Base-by-base conservation (phyloP, 1,140 invertebrate species). In the Cyrtorhinus lividipennis region DNA sequence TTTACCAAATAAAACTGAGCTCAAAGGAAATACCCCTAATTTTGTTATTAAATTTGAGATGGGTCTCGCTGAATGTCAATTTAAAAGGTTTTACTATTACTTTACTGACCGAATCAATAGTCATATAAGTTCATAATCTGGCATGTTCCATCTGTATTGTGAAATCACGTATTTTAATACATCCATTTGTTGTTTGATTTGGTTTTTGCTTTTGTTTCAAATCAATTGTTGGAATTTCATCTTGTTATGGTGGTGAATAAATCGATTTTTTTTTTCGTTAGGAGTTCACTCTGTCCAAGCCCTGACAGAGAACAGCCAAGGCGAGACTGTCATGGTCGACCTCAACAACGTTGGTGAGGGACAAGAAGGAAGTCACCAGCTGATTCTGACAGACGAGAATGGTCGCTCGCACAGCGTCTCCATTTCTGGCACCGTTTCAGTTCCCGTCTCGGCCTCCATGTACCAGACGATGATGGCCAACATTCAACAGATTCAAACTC, bases 381-480 rank as follows among this genome's bases (percentile, higher is more conserved):
- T 97, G 68, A 94, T 95, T 70, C 82, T 95, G 65, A 94, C 91
- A 45, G 89, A 88, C 61, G 92, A 94, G 80, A 90, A 93, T 77
- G 86, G 91, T 70, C 90, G 92, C 76, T 5, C 15, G 5, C 18
- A 84, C 80, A 88, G 85, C 20, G 85, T 90, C 59, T 87, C 88
- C 63, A 90, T 94, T 65, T 92, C 89, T 70, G 92, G 93, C 46
- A 93, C 96, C 73, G 93, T 97, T 69, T 94, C 92, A 30, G 88
- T 96, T 65, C 93, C 94, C 53, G 91, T 96, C 59, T 90, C 90
- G 23, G 88, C 90, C 30, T 90, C 89, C 62, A 93, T 96, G 87
- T 97, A 96, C 77, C 93, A 96, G 75, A 91, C 90, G 44, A 92
- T 97, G 77, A 89, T 95, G 69, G 89, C 90, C 24, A 92, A 91